phyloP scores from a whole-genome alignment of 2,888 invertebrate species.

The Zaprionus obscuricornis region DNA sequence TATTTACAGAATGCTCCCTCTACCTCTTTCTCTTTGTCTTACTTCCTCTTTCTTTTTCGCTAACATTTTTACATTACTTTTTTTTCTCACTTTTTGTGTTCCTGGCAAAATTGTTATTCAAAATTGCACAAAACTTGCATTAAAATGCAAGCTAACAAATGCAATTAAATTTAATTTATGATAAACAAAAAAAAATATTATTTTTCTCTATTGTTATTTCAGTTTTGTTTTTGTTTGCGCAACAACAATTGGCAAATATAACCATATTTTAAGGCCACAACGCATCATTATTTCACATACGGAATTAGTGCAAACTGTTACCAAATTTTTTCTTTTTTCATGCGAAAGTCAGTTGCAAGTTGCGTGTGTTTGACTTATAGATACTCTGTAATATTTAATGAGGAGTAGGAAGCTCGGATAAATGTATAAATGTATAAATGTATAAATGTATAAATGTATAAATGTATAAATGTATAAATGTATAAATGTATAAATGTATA shows the following conservation, averaged over 20 bases:
- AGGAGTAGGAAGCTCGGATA: no score
- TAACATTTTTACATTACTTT: slow-evolving; percentile 11
- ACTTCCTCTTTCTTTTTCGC: slow-evolving; percentile 29
- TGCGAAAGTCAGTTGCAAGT: not conserved
- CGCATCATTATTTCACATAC: slow-evolving; percentile 15
- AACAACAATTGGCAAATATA: slow-evolving; percentile 11
- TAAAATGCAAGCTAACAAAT: slow-evolving; percentile 38
- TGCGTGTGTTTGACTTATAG: not conserved
- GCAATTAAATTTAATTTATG: slow-evolving; percentile 38
- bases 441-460: no score
- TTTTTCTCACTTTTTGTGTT: slow-evolving; percentile 13
- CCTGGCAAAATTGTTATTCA: slow-evolving; percentile 18
- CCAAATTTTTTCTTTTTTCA: no score
- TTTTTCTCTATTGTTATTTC: not conserved
- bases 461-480: not conserved
- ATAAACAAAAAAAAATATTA: slow-evolving; percentile 17
- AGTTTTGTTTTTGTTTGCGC: not conserved
- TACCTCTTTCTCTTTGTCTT: slow-evolving; percentile 23
- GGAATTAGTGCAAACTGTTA: no score
- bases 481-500: slow-evolving; percentile 2
- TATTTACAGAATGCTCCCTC: not conserved
- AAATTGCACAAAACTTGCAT: slow-evolving; percentile 21
- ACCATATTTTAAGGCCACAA: not conserved
- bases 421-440: no score
- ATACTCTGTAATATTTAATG: slow-evolving; percentile 1